Base-by-base conservation (phyloP, 92 coral and sea anemone genomes). In the Epizoanthus rinbou region DNA sequence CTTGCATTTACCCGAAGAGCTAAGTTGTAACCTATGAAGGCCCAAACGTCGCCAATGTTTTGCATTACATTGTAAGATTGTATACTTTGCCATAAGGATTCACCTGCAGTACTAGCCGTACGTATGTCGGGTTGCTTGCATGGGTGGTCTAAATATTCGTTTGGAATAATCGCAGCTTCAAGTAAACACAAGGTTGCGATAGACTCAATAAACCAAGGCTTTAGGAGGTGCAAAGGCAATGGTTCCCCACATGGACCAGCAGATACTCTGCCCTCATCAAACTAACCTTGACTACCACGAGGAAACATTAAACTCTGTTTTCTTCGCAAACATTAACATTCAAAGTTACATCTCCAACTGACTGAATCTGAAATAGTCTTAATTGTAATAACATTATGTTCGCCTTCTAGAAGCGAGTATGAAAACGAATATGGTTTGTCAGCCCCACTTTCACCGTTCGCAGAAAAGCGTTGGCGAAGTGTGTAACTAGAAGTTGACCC, bases 141-240 rank as follows among this genome's bases (percentile, higher is more conserved):
- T 60, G 82, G 82, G 82, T 78, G 82, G 82, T 63, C 71, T 78
- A 78, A 60, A 78, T 60, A 78, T 78, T 78, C 82, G 82, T 62
- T 78, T 60, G 82, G 64, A 78, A 78, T 78, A 78, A 63, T 78
- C 82, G 82, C 82, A 52, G 52, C 69, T 78, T 69, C 58, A 57
- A 19, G 82, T 62, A 78, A 78, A 78, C 82, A 78, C 70, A 37
- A 54, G 63, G 22, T 78, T 9, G 39, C 41, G 71, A 78, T 78
- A 78, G 82, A 78, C 82, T 39, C 82, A 78, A 78, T 78, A 78
- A 37, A 78, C 57, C 47, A 10, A 41, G 82, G 82, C 70, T 39
- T 78, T 41, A 62, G 82, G 82, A 60, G 41, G 58, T 60, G 59
- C 82, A 21, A 78, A 62, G 35, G 71, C 71, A 21, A 37, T 39